phyloP scores from a whole-genome alignment of 2,888 invertebrate species.

The Lycia hirtaria region DNA sequence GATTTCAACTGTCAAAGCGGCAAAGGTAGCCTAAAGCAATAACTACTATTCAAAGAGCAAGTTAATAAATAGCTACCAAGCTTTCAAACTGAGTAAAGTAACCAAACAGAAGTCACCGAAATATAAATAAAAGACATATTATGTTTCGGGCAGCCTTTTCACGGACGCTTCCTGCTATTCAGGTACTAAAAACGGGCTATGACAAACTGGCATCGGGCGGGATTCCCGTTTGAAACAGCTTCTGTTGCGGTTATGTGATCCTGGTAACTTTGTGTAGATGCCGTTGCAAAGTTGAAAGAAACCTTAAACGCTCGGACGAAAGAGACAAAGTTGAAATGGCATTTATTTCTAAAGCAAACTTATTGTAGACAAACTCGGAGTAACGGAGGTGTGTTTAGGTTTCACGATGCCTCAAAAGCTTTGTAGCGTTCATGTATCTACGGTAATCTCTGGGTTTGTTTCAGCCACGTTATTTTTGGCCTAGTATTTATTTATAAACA shows the following conservation, averaged over 20 bases:
- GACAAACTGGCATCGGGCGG: constrained; percentile 19
- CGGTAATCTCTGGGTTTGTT: too few relatives aligned
- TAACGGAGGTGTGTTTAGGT: too few relatives aligned
- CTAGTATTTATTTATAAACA: too few relatives aligned
- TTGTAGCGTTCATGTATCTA: too few relatives aligned
- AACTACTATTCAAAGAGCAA: background rate
- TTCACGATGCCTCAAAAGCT: too few relatives aligned
- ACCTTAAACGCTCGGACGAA: background rate
- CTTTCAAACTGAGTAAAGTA: constrained; percentile 25
- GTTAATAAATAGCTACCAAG: constrained; percentile 2
- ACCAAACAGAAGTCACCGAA: constrained; percentile 12
- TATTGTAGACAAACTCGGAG: too few relatives aligned
- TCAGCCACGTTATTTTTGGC: too few relatives aligned
- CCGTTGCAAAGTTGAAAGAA: constrained; percentile 3
- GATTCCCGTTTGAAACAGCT: constrained; percentile 8
- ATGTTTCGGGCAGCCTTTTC: constrained; percentile 19
- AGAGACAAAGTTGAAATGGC: background rate
- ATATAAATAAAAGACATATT: constrained; percentile 6
- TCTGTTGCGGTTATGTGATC: constrained; percentile 20
- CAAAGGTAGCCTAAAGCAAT: background rate
- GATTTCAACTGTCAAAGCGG: constrained; percentile 7
- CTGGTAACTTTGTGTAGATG: constrained; percentile 16
- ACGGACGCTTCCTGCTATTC: constrained; percentile 37
- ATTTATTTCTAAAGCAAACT: too few relatives aligned
- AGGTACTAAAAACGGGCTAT: constrained; percentile 20